Conservation (phyloP, 2,888 invertebrate species). For the Nephrotoma appendiculata region DNA sequence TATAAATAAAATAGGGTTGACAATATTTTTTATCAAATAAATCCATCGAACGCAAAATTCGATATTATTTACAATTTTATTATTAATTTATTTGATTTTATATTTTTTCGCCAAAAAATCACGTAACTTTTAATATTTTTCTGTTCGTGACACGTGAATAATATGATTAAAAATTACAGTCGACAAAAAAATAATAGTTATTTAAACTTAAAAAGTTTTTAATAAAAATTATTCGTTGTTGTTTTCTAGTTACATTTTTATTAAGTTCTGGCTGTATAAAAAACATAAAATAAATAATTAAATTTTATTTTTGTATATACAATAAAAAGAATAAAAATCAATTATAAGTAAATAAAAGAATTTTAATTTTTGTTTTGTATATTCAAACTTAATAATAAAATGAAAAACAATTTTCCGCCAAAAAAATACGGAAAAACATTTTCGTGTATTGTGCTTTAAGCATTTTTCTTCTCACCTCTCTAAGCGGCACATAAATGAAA, state of each 20-base stretch:
- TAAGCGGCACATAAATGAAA: background rate
- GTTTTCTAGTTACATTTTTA: background rate
- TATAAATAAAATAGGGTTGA: background rate
- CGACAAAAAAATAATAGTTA: background rate
- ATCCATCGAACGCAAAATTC: background rate
- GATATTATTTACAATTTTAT: background rate
- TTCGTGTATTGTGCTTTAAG: background rate
- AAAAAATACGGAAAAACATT: background rate
- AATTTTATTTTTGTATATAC: background rate
- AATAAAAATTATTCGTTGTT: background rate
- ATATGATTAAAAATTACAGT: background rate
- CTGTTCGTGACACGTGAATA: background rate
- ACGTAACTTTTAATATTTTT: background rate
- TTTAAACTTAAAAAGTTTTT: background rate
- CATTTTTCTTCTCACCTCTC: background rate
- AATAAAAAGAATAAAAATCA: background rate
- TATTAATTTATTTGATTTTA: background rate
- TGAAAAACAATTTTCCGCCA: background rate
- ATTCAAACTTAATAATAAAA: background rate
- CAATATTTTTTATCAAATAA: background rate
- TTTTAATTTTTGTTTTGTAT: background rate
- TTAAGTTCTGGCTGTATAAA: background rate
- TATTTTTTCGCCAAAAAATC: background rate
- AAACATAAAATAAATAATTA: background rate
- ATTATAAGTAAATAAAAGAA: background rate